phyloP scores from a whole-genome alignment of 2,113 vertebrate species.

The Rhinoderma darwinii region DNA sequence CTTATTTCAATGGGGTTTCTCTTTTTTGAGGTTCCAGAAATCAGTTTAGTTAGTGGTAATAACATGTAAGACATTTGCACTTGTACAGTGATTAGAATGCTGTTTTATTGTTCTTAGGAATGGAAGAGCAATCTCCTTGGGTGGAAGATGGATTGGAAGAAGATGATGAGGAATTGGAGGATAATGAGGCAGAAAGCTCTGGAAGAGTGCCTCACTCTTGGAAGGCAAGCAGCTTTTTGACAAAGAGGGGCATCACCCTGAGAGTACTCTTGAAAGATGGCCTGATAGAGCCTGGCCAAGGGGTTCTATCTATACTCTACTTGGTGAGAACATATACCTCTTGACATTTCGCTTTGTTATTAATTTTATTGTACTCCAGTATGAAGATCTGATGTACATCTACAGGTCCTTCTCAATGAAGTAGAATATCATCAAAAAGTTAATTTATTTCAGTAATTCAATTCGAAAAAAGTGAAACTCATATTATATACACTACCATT shows the following conservation, averaged over 20 bases:
- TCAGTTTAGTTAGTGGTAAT: no score
- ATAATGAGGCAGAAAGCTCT: constrained; percentile 67
- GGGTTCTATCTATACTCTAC: constrained; percentile 91
- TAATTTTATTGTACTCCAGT: no score
- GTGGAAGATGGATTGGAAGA: constrained; percentile 74
- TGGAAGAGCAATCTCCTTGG: constrained; percentile 65
- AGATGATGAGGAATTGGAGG: constrained; percentile 78
- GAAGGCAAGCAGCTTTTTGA: constrained; percentile 81
- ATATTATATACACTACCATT: no score
- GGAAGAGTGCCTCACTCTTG: constrained; percentile 61
- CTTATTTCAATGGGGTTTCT: no score
- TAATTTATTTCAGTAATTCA: no score
- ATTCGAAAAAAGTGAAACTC: no score
- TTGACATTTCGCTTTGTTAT: neutral
- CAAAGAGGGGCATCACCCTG: constrained; percentile 89
- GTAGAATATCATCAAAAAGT: no score
- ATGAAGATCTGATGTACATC: no score
- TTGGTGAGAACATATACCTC: constrained; percentile 76
- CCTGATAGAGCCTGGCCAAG: constrained; percentile 88
- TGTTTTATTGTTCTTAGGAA: neutral
- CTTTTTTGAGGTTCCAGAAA: no score
- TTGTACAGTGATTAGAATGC: neutral
- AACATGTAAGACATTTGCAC: no score
- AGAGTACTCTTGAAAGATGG: constrained; percentile 90
- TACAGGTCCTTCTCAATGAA: no score